phyloP scores from a whole-genome alignment of 2,888 invertebrate species.

The Cephus sareptanus region DNA sequence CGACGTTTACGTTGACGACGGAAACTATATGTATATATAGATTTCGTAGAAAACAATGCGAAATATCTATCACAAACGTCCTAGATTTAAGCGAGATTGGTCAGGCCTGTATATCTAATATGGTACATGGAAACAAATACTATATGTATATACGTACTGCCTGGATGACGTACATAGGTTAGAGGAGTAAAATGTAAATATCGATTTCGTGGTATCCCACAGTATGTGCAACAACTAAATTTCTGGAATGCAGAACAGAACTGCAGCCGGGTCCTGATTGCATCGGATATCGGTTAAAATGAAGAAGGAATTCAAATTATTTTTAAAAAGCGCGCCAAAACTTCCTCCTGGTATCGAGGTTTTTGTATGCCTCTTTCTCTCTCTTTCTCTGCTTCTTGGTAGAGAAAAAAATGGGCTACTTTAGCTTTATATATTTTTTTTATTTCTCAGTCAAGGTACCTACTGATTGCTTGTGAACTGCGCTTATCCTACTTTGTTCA shows the following conservation, averaged over 20 bases:
- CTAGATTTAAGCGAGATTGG: constrained; percentile 8
- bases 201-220: constrained; percentile 5
- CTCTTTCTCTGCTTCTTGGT: not conserved
- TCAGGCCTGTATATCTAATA: not conserved
- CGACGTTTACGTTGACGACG: not conserved
- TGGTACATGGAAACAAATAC: too few species aligned
- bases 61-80: constrained; percentile 1
- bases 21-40: not conserved
- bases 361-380: not conserved
- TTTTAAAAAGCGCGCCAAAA: not conserved
- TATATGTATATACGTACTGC: too few species aligned
- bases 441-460: not conserved
- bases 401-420: not conserved
- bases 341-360: not conserved
- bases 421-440: not conserved
- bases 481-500: not conserved
- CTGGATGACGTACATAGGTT: too few species aligned
- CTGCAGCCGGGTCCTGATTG: constrained; percentile 6
- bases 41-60: not conserved
- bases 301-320: not conserved
- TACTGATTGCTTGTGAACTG: not conserved
- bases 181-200: constrained; percentile 13
- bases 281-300: constrained; percentile 13
- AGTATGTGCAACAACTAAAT: not conserved
- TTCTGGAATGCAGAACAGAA: not conserved